Evolutionary conservation across 1,140 invertebrate genomes (phyloP).

Genomic region (Diachasma alloeum): DNA sequence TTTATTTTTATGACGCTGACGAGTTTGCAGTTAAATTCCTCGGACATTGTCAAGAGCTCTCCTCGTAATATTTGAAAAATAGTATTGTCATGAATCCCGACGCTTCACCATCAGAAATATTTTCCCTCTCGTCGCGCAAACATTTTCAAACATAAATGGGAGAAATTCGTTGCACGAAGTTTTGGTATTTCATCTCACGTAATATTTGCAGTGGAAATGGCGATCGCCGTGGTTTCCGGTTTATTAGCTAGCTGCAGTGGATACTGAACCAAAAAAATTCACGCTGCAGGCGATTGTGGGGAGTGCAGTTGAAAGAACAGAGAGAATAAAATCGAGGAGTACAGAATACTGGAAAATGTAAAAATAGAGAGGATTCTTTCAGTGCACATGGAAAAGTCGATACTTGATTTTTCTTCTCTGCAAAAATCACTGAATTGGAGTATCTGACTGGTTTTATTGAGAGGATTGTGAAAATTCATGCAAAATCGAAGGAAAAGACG

Average conservation of each 20-base stretch:
- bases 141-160: background rate
- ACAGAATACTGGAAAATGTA: background rate
- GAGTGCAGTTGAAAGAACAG: background rate
- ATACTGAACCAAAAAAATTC: background rate
- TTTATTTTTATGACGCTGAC: no score
- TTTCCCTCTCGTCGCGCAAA: background rate
- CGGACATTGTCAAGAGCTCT: background rate
- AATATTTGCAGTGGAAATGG: constrained; percentile 21
- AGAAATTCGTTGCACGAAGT: background rate
- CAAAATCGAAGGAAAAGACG: no score
- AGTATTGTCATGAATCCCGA: no score
- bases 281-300: background rate
- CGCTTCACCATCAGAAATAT: background rate
- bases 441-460: no score
- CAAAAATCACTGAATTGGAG: no score
- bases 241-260: constrained; percentile 32
- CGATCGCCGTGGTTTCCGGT: constrained; percentile 31
- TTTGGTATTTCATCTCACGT: constrained; percentile 3
- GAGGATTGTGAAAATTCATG: no score
- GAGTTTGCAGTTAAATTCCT: no score
- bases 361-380: background rate
- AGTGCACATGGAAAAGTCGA: background rate
- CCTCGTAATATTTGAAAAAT: background rate
- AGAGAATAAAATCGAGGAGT: background rate
- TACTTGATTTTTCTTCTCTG: background rate